Percentiles rank a stretch among this genome's conserved stretches.
phyloP scores from a whole-genome alignment of 2,797 vertebrate species.

The Phataginus tricuspis region DNA sequence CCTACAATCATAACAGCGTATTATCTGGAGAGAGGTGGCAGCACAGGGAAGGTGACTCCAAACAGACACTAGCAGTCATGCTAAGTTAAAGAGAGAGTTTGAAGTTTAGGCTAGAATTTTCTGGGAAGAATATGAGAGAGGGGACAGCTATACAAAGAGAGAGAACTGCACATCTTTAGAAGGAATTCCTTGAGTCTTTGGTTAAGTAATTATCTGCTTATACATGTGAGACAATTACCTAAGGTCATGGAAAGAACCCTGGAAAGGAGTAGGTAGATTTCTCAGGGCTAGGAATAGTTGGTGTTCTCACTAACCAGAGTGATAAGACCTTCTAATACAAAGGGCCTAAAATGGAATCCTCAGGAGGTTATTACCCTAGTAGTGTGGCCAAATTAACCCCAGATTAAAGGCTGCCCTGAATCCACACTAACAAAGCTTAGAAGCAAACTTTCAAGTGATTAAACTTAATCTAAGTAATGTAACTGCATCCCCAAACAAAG shows the following conservation, averaged over 20 bases:
- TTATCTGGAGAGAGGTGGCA: not conserved
- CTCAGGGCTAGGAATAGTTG: not conserved
- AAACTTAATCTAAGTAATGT: not conserved
- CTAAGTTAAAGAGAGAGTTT: not conserved
- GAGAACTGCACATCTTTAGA: not conserved
- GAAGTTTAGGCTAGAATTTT: constrained; percentile 29
- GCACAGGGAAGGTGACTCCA: not conserved
- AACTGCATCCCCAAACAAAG: not conserved
- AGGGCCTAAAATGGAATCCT: not conserved
- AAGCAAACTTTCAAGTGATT: not conserved
- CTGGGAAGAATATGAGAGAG: not conserved
- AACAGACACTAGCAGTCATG: not conserved
- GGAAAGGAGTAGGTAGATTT: not conserved
- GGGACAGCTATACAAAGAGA: not conserved
- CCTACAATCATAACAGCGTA: not conserved
- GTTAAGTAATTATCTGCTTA: not conserved
- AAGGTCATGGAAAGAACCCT: not conserved
- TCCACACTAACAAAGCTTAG: not conserved
- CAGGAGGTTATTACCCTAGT: too few relatives aligned
- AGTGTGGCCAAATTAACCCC: not conserved
- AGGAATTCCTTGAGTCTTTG: not conserved
- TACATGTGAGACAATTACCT: constrained; percentile 1
- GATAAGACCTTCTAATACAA: not conserved
- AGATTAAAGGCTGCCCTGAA: not conserved
- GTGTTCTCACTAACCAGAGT: not conserved